phyloP scores from a whole-genome alignment of 2,888 invertebrate species.

The Macrosoma leucophasiata region DNA sequence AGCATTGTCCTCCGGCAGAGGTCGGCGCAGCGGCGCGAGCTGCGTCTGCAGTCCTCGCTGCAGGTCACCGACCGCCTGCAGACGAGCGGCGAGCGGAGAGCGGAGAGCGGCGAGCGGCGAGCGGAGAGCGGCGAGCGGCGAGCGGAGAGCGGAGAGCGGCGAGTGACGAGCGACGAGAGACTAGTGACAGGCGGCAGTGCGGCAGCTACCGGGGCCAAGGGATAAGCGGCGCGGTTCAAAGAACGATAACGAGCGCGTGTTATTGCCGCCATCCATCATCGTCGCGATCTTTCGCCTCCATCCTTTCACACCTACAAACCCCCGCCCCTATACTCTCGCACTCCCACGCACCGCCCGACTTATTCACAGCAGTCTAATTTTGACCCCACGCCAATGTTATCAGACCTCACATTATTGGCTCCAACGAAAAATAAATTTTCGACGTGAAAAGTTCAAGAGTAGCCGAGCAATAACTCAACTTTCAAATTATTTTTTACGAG shows the following conservation, averaged over 20 bases:
- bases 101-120: conserved; percentile 1
- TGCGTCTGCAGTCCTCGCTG: background rate
- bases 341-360: conserved; percentile 8
- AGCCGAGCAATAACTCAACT: conserved; percentile 15
- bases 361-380: conserved; percentile 13
- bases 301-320: too few relatives aligned
- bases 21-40: background rate
- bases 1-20: too few relatives aligned
- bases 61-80: background rate
- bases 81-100: background rate
- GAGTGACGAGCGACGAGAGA: background rate
- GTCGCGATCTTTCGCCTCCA: conserved; percentile 20
- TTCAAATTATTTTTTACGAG: conserved; percentile 19
- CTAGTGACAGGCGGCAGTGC: too few relatives aligned
- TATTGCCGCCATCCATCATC: conserved; percentile 65
- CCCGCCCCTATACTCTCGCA: conserved; percentile 8
- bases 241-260: conserved; percentile 44
- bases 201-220: too few relatives aligned
- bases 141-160: conserved; percentile 4
- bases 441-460: conserved; percentile 9
- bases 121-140: background rate
- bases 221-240: conserved; percentile 14
- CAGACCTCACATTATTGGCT: background rate
- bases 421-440: background rate
- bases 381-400: conserved; percentile 4